Percentiles rank a stretch among this genome's conserved stretches.
Evolutionary conservation across 2,797 vertebrate genomes (phyloP).

Genomic region (Pterois miles): DNA sequence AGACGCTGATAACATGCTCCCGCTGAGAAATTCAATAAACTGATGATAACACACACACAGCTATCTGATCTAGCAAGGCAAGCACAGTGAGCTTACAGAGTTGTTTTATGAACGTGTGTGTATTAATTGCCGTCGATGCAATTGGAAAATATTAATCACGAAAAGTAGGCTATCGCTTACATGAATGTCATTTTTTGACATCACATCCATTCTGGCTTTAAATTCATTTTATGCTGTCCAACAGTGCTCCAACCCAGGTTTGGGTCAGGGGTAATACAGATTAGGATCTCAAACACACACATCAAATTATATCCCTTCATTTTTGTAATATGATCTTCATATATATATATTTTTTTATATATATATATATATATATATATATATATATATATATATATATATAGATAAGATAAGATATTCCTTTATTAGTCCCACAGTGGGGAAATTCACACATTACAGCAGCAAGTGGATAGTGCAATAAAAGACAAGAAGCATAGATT

Average conservation of each 20-base stretch:
- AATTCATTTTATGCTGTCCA: background rate
- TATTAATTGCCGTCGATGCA: background rate
- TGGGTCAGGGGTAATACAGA: background rate
- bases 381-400: no score
- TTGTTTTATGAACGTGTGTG: background rate
- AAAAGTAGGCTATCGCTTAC: background rate
- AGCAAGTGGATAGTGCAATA: no score
- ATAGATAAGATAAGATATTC: no score
- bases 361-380: no score
- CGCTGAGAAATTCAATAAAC: slow-evolving; percentile 62
- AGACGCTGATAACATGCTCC: slow-evolving; percentile 46
- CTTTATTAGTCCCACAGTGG: no score
- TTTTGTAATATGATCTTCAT: no score
- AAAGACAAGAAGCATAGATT: no score
- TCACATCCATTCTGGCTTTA: background rate
- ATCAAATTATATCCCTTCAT: background rate
- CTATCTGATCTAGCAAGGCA: background rate
- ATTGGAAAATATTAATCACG: background rate
- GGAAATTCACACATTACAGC: no score
- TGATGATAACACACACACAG: slow-evolving; percentile 30
- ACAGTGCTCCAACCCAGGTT: background rate
- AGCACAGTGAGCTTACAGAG: background rate
- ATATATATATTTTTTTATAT: no score
- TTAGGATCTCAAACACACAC: background rate
- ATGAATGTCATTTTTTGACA: no score